Evolutionary conservation across 2,888 invertebrate genomes (phyloP), one percentile per base, ranked within the genome.

Genomic region (Morpho helenor): DNA sequence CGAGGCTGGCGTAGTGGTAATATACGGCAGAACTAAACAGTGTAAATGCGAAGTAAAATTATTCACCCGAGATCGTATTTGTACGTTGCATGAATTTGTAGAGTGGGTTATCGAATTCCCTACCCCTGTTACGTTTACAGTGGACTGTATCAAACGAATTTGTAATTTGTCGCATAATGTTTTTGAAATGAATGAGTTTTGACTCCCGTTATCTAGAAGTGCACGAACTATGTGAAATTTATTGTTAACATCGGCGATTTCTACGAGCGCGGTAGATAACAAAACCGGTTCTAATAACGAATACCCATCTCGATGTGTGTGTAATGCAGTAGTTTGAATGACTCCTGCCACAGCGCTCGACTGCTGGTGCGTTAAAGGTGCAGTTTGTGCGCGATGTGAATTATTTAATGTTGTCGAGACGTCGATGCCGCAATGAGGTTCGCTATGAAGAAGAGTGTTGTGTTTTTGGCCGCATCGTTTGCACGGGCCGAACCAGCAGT

Each of bases 61-160:
- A n/a, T 31, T 49, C n/a, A 51, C 22, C 7, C 43, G 47, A 0
- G 65, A 67, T 50, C 56, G 57, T 3, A 68, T 42, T 8, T 60
- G 22, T 10, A 68, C 56, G 6, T 68, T 49, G 58, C 67, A 70
- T 16, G 46, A 45, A 16, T 63, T 49, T 8, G 59, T 57, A 41
- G 60, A 55, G 8, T 67, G 61, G 41, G 64, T 63, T 1, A 69
- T 47, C 7, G 55, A 55, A 8, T 62, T 58, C 2, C 66, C 63
- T 31, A 68, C 64, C 8, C 68, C 68, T 16, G 52, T 49, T 8
- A 70, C 59, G n/a, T 59, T 46, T 3, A 62, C 39, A 57, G 66
- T 69, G 66, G 67, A 72, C 67, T 69, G 67, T 70, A 69, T 58
- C 42, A 58, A 47, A 56, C 52, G 57, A 40, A 58, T 8, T 16